Percentiles rank a stretch among this genome's conserved stretches.
Conservation (phyloP, 2,888 invertebrate genomes). For the Polydrusus pterygomalis region DNA sequence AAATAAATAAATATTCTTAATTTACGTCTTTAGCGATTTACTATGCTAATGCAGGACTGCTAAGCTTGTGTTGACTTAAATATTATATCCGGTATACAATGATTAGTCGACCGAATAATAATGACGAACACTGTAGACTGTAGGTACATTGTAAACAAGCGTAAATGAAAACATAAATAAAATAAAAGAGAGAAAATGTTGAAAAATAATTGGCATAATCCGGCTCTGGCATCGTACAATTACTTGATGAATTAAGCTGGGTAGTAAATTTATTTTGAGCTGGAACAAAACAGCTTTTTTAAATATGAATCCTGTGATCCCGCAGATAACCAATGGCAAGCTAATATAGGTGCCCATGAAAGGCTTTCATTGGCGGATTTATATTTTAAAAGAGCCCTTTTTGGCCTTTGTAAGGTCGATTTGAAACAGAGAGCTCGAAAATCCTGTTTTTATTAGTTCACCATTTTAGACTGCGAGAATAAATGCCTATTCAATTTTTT, state of each 20-base stretch:
- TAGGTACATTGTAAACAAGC: too few species aligned
- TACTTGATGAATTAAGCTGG: conserved; percentile 16
- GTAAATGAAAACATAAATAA: too few species aligned
- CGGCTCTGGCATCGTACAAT: not conserved
- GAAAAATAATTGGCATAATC: not conserved
- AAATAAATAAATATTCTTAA: too few species aligned
- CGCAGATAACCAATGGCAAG: conserved; percentile 13
- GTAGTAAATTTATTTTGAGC: conserved; percentile 10
- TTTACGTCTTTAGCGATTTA: too few species aligned
- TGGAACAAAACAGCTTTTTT: conserved; percentile 25
- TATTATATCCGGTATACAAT: too few species aligned
- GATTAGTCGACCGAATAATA: too few species aligned
- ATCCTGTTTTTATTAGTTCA: conserved; percentile 26
- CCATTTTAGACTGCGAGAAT: conserved; percentile 8
- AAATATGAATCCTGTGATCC: conserved; percentile 17
- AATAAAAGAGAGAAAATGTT: too few species aligned
- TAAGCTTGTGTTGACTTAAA: too few species aligned
- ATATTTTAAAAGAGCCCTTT: conserved; percentile 13
- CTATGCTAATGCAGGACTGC: too few species aligned
- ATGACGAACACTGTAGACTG: too few species aligned
- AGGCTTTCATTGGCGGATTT: conserved; percentile 18
- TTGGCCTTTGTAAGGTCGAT: conserved; percentile 23
- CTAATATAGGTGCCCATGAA: conserved; percentile 7
- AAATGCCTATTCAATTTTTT: conserved; percentile 11
- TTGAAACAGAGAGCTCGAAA: conserved; percentile 16